A percentile compares a stretch with the other conserved stretches of the same genome.
Conservation (phyloP, 2,113 vertebrate species). For the Motacilla alba region DNA sequence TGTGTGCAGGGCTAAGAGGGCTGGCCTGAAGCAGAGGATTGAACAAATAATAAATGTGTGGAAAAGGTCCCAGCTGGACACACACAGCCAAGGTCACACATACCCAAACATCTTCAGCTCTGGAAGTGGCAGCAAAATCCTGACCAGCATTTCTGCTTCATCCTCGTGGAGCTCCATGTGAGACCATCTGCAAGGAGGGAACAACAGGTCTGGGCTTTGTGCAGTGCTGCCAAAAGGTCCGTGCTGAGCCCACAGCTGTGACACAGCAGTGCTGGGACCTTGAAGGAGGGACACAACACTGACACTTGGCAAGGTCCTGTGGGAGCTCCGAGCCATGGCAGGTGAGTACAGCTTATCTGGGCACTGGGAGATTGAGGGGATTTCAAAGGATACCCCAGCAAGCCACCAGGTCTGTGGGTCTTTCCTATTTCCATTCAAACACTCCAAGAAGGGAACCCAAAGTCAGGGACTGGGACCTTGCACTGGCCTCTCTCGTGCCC, state of each 20-base stretch:
- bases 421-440: background rate
- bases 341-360: background rate
- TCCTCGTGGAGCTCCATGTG: constrained; percentile 23
- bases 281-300: background rate
- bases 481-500: background rate
- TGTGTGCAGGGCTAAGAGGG: background rate
- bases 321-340: background rate
- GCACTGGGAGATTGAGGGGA: background rate
- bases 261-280: background rate
- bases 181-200: constrained; percentile 57
- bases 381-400: background rate
- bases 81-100: background rate
- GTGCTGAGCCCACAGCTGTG: background rate
- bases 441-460: background rate
- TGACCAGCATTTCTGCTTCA: constrained; percentile 24
- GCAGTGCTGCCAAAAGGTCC: background rate
- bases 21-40: background rate
- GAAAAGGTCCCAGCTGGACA: background rate
- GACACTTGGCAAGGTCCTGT: background rate
- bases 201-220: background rate
- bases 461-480: background rate
- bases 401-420: background rate
- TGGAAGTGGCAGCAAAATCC: constrained; percentile 8
- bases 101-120: constrained; percentile 68
- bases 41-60: background rate